Evolutionary conservation across 2,113 vertebrate species (phyloP).

Genomic region (Melierax canorus): DNA sequence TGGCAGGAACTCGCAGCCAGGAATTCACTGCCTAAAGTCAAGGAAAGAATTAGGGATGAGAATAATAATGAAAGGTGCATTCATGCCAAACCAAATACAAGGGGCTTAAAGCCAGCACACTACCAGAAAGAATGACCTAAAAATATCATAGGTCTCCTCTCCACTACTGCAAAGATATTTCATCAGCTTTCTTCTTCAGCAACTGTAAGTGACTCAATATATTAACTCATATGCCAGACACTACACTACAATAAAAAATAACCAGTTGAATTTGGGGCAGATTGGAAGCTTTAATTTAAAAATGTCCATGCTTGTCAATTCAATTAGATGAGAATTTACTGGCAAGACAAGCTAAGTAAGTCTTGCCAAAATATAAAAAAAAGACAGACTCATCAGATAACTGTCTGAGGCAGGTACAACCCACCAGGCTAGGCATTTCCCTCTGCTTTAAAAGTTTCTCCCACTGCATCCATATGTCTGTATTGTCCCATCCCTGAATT

Average conservation of each 20-base stretch:
- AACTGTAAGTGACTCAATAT: constrained; percentile 3
- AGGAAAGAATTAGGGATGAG: neutral
- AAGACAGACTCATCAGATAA: constrained; percentile 41
- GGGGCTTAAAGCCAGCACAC: neutral
- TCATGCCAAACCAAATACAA: neutral
- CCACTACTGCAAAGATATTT: constrained; percentile 7
- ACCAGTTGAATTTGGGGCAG: constrained; percentile 3
- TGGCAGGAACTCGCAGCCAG: neutral
- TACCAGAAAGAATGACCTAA: constrained; percentile 15
- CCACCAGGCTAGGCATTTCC: neutral
- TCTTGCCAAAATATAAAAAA: constrained; percentile 23
- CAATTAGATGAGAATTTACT: constrained; percentile 54
- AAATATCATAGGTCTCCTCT: neutral
- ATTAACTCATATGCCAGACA: constrained; percentile 40
- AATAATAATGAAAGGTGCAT: neutral
- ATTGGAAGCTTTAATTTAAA: constrained; percentile 50
- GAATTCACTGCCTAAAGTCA: neutral
- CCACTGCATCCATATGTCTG: neutral
- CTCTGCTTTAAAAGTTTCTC: neutral
- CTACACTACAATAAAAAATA: constrained; percentile 11
- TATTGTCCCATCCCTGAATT: neutral
- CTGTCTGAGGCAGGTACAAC: constrained; percentile 27
- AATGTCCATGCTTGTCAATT: constrained; percentile 51
- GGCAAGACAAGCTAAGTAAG: constrained; percentile 6
- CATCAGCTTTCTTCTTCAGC: constrained; percentile 26